phyloP scores from a whole-genome alignment of 1,140 invertebrate species.

The Eufriesea mexicana region DNA sequence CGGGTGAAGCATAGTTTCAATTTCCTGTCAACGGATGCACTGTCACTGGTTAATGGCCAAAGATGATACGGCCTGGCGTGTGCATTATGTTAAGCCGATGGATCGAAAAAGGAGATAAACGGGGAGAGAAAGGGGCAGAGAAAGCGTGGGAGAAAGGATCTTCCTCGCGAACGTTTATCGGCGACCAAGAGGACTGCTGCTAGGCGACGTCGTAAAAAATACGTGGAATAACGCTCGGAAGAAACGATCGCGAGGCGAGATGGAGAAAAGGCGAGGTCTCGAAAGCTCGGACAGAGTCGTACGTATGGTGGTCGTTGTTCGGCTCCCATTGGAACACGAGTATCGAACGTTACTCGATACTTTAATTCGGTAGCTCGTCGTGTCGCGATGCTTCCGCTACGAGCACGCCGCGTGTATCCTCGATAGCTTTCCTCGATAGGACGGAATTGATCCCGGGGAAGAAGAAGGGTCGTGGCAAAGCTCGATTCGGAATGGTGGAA shows the following conservation, averaged over 20 bases:
- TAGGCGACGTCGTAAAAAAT: not conserved
- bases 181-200: not conserved
- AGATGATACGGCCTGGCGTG: conserved; percentile 31
- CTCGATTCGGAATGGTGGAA: too few relatives aligned
- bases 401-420: too few relatives aligned
- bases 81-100: conserved; percentile 24
- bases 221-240: not conserved
- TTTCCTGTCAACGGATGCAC: conserved; percentile 50
- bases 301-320: not conserved
- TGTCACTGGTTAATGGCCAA: conserved; percentile 48
- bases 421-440: too few relatives aligned
- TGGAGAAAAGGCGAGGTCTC: not conserved
- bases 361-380: too few relatives aligned
- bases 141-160: not conserved
- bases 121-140: not conserved
- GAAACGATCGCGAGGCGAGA: not conserved
- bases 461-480: too few relatives aligned
- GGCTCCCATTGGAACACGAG: too few relatives aligned
- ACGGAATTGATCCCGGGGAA: too few relatives aligned
- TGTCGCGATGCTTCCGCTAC: too few relatives aligned
- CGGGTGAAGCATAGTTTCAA: conserved; percentile 61
- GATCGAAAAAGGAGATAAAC: not conserved
- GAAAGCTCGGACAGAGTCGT: not conserved
- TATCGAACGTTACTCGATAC: too few relatives aligned
- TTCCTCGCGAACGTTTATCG: not conserved